Evolutionary conservation across 2,113 vertebrate species (phyloP).

Genomic region (Coptodon rendalli): DNA sequence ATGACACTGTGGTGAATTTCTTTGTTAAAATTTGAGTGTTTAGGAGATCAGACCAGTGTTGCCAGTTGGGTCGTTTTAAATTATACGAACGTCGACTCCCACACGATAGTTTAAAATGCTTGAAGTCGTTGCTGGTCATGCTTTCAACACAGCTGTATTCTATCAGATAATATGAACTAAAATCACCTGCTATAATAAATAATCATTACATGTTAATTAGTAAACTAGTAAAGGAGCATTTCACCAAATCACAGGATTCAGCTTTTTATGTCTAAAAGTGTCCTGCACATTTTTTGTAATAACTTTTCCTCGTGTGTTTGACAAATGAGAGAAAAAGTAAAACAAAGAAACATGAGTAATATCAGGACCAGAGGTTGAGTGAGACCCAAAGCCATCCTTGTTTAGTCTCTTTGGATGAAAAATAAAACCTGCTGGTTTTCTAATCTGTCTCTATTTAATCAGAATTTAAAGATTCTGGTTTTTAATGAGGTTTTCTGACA

Average conservation of each 20-base stretch:
- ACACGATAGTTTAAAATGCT: not conserved
- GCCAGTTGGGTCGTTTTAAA: not conserved
- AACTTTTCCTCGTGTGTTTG: not conserved
- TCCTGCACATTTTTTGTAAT: not conserved
- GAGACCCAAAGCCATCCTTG: not conserved
- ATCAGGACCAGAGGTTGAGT: not conserved
- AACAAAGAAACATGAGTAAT: too few relatives aligned
- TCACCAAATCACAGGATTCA: not conserved
- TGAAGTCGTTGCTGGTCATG: not conserved
- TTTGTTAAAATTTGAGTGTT: not conserved
- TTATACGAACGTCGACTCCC: not conserved
- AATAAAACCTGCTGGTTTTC: not conserved
- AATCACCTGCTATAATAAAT: not conserved
- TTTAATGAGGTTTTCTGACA: conserved; percentile 32
- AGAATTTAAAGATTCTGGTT: not conserved
- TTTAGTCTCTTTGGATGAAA: not conserved
- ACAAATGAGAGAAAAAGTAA: not conserved
- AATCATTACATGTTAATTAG: not conserved
- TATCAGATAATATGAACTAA: not conserved
- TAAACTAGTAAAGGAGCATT: not conserved
- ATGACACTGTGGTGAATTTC: not conserved
- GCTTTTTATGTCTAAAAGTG: not conserved
- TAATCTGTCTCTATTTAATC: conserved; percentile 1
- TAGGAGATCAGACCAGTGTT: not conserved
- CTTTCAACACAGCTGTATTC: not conserved